Conservation (phyloP, 2,888 invertebrate species). For the Nomada ferruginata region DNA sequence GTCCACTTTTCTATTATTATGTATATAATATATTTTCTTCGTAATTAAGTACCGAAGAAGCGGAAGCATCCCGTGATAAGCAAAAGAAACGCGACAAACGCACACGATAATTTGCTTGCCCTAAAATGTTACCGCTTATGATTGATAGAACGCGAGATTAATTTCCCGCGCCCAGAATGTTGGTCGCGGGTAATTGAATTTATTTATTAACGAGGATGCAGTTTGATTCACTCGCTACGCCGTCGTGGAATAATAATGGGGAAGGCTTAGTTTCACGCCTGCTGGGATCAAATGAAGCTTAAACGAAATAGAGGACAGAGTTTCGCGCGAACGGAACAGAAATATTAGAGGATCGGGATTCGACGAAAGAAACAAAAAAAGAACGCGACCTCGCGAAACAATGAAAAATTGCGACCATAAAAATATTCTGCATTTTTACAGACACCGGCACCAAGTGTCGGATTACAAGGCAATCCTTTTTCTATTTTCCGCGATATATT, state of each 20-base stretch:
- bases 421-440: constrained; percentile 26
- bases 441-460: constrained; percentile 3
- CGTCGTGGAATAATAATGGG: background rate
- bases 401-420: background rate
- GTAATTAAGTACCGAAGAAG: no score
- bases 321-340: background rate
- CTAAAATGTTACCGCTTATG: background rate
- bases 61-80: no score
- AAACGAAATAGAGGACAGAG: background rate
- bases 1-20: background rate
- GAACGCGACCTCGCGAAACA: background rate
- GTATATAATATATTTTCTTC: background rate
- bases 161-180: background rate
- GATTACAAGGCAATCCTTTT: constrained; percentile 23
- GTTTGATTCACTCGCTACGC: constrained; percentile 9
- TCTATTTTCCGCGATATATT: constrained; percentile 21
- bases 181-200: constrained; percentile 17
- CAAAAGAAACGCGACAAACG: no score
- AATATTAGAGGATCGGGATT: background rate
- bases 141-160: background rate
- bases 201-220: constrained; percentile 23
- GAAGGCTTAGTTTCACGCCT: background rate
- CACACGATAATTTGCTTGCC: background rate
- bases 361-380: background rate
- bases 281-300: background rate